These are phyloP conservation scores for Phyllopteryx taeniolatus DNA, from an alignment of 2,113 vertebrate genomes.

Conservation along the genomic window DNA sequence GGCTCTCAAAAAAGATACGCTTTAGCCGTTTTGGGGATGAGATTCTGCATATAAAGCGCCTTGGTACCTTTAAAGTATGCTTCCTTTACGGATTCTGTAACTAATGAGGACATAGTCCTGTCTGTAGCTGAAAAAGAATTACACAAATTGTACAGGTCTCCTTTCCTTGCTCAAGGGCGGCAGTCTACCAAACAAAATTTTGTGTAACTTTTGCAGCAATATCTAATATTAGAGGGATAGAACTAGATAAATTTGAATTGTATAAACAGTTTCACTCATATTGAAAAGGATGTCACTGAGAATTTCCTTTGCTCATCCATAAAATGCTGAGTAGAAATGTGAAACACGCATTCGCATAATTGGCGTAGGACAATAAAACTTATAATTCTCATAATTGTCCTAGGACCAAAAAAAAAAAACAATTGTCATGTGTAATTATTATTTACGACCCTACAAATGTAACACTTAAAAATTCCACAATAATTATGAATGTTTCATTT, in stretches of 20 bases:
- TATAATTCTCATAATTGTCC: no score
- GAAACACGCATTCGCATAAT: no score
- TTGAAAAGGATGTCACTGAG: background rate
- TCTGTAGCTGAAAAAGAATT: background rate
- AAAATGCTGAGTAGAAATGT: no score
- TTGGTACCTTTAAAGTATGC: background rate
- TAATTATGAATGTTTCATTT: no score
- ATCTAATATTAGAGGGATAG: background rate
- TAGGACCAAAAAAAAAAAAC: no score
- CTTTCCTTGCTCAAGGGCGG: background rate
- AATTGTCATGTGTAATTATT: no score
- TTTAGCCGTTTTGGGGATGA: background rate
- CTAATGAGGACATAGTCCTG: background rate
- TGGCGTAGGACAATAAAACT: no score
- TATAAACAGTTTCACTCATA: background rate
- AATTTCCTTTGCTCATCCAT: background rate
- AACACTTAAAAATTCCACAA: no score
- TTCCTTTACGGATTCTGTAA: background rate
- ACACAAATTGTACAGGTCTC: background rate
- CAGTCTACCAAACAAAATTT: background rate
- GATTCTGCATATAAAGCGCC: background rate
- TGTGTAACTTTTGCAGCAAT: background rate
- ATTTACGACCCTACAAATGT: no score
- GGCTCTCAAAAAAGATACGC: no score
- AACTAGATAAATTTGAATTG: background rate